Conservation (phyloP, 2,888 invertebrate species). For the Aporophyla lueneburgensis region DNA sequence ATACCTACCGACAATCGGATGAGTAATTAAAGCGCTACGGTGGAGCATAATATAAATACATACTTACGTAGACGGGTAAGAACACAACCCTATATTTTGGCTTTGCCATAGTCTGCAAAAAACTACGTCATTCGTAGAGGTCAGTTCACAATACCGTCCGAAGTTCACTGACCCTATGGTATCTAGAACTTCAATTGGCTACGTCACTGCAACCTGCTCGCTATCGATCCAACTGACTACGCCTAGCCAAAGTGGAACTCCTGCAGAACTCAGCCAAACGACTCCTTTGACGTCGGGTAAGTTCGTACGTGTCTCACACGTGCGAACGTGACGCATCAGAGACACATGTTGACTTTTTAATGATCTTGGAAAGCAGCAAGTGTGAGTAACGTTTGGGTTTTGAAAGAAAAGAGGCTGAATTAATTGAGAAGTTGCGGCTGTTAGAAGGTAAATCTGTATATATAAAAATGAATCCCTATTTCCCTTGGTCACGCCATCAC, state of each 20-base stretch:
- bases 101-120: background rate
- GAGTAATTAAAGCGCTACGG: too few species aligned
- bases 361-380: background rate
- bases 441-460: background rate
- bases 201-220: slow-evolving; percentile 56
- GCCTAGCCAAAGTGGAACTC: slow-evolving; percentile 50
- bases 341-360: slow-evolving; percentile 33
- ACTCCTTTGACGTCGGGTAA: slow-evolving; percentile 35
- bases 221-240: slow-evolving; percentile 70
- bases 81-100: background rate
- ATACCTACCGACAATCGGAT: too few species aligned
- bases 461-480: too few species aligned
- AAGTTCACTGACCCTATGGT: slow-evolving; percentile 69
- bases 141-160: slow-evolving; percentile 59
- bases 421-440: too few species aligned
- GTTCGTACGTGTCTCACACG: slow-evolving; percentile 16
- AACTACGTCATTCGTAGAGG: slow-evolving; percentile 49
- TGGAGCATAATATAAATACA: too few species aligned
- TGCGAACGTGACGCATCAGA: slow-evolving; percentile 10
- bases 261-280: slow-evolving; percentile 40
- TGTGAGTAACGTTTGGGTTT: slow-evolving; percentile 4
- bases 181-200: slow-evolving; percentile 60
- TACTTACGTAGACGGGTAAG: too few species aligned
- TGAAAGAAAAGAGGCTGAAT: background rate
- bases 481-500: too few species aligned